Percentiles rank a stretch among this genome's conserved stretches.
These are phyloP conservation scores for Rhagonycha fulva DNA, from an alignment of 2,888 invertebrate species.

Conservation along the genomic window DNA sequence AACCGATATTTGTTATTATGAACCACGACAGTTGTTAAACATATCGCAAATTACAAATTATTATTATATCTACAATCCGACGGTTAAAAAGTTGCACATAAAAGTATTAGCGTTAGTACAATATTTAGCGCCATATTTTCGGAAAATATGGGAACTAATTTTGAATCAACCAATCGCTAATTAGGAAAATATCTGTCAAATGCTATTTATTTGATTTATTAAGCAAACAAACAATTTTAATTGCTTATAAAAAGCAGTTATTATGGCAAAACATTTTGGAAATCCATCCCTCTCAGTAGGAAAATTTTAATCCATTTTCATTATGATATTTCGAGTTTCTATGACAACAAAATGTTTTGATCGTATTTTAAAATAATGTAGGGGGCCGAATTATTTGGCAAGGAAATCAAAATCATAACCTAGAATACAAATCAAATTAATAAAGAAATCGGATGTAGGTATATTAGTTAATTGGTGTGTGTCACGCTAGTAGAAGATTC, in stretches of 20 bases:
- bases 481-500: background rate
- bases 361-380: background rate
- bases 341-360: background rate
- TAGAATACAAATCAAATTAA: background rate
- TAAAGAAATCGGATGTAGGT: background rate
- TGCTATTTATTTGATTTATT: no score
- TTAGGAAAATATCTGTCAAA: no score
- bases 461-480: background rate
- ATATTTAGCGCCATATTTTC: background rate
- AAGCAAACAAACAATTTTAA: no score
- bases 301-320: background rate
- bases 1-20: background rate
- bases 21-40: background rate
- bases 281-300: background rate
- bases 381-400: background rate
- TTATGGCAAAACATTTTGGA: background rate
- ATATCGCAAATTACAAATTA: background rate
- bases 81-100: background rate
- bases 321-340: background rate
- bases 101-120: background rate
- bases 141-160: background rate
- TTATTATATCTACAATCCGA: background rate
- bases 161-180: background rate
- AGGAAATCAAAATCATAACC: background rate
- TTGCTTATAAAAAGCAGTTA: background rate